Percentiles rank a stretch among this genome's conserved stretches.
phyloP scores from a whole-genome alignment of 2,797 vertebrate genomes.

The Phaenicophaeus curvirostris region DNA sequence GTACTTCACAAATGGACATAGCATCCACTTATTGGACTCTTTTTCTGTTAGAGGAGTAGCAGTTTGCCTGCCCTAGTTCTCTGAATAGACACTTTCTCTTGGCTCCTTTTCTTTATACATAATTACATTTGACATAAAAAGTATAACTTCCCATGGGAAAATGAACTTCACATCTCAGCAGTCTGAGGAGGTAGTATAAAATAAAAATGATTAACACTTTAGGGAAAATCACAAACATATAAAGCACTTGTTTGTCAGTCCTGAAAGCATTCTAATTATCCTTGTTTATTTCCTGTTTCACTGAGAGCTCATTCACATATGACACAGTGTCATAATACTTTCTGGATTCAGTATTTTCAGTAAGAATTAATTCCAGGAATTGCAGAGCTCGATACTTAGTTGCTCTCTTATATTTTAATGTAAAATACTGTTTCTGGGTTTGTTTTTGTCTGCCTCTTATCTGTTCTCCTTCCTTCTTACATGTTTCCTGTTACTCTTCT shows the following conservation, averaged over 20 bases:
- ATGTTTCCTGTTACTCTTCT: neutral
- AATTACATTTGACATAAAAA: constrained; percentile 49
- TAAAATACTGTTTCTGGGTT: neutral
- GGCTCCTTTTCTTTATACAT: constrained; percentile 25
- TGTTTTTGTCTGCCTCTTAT: neutral
- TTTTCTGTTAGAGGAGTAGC: neutral
- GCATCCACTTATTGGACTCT: neutral
- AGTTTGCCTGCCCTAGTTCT: constrained; percentile 5
- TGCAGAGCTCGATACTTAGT: neutral
- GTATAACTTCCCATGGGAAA: constrained; percentile 29
- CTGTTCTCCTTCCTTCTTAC: neutral
- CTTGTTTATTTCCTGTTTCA: neutral
- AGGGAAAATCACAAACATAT: neutral
- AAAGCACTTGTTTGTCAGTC: neutral
- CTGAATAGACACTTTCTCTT: neutral
- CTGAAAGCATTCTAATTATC: neutral
- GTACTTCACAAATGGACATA: neutral
- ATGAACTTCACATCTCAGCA: constrained; percentile 10
- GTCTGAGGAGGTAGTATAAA: constrained; percentile 14
- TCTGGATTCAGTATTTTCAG: neutral
- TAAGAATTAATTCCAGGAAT: neutral
- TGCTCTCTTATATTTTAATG: neutral
- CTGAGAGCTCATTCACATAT: neutral
- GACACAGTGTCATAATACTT: neutral
- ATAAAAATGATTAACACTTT: constrained; percentile 25